Base-by-base conservation (phyloP, 2,797 vertebrate species). In the Momotus momota region DNA sequence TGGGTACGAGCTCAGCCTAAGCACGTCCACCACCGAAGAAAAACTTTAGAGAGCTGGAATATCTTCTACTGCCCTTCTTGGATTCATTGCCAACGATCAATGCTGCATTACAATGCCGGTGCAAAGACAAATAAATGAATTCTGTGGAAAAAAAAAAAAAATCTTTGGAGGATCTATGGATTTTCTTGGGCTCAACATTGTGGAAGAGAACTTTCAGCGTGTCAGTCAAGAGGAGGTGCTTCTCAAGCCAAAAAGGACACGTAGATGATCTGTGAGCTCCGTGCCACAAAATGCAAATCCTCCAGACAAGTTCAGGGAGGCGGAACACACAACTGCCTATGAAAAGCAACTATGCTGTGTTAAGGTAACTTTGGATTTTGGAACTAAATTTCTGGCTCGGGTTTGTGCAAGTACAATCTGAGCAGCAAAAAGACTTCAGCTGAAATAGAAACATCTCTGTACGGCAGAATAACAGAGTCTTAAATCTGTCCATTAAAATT, bases 401-500 rank as follows among this genome's bases (percentile, higher is more conserved):
- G 27, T 40, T 93, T 82, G 66, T 75, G 49, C 29, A 64, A 79
- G 40, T 31, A 66, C 48, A 71, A 35, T 64, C 66, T 62, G 40
- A 81, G n/a, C 43, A 82, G 55, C 45, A 91, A 49, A 86, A 65
- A 31, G 26, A 18, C 23, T 80, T 70, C 5, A 70, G 80, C 73
- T 85, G 88, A 75, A 93, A 90, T 22, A 90, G 64, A 84, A 94
- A 82, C 31, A 31, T 75, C 75, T 94, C 61, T 83, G 40, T 77
- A 27, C 9, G 19, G 82, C 57, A 73, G 55, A 92, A 82, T 38
- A 89, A 82, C n/a, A 41, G 4, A 41, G 57, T 22, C 61, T 94
- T 61, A 81, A 62, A 91, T 81, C 75, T 86, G 17, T 58, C 74
- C 92, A 51, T 19, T 66, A 67, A 22, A 48, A 84, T 80, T 86